Percentiles rank a stretch among this genome's conserved stretches.
Conservation (phyloP, 1,140 invertebrate genomes). For the Ips nitidus region DNA sequence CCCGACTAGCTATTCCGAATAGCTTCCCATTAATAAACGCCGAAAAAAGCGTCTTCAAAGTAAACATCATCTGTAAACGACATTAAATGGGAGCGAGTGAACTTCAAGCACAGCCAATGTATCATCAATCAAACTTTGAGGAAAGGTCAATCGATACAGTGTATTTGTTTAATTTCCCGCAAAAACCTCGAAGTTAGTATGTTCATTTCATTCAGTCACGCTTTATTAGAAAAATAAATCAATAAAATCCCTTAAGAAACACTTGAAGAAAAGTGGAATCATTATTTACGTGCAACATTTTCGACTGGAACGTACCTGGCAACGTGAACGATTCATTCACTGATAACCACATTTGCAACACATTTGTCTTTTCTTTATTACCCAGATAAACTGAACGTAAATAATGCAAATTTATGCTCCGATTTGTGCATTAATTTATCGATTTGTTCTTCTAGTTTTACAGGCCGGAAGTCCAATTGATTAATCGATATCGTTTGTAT, state of each 20-base stretch:
- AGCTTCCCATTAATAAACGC: not conserved
- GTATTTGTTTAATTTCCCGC: conserved; percentile 30
- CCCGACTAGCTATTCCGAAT: not conserved
- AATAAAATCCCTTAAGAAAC: too few relatives aligned
- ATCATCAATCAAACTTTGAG: conserved; percentile 27
- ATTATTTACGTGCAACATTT: too few relatives aligned
- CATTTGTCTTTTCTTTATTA: not conserved
- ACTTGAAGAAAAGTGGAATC: too few relatives aligned
- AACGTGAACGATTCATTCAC: not conserved
- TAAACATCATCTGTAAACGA: conserved; percentile 27
- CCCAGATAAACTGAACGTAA: not conserved
- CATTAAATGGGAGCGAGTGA: conserved; percentile 27
- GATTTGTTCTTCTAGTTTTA: not conserved
- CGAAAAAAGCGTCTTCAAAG: conserved; percentile 1
- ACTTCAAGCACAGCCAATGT: conserved; percentile 30
- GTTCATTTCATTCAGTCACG: too few relatives aligned
- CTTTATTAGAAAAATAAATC: too few relatives aligned
- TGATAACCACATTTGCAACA: conserved; percentile 1
- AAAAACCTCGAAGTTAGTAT: conserved; percentile 9
- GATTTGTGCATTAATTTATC: conserved; percentile 3
- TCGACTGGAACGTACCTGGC: too few relatives aligned
- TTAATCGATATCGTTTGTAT: not conserved
- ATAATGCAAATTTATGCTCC: conserved; percentile 1
- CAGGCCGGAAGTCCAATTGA: not conserved
- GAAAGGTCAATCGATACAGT: conserved; percentile 32